These are phyloP conservation scores for Daptonema setosum DNA, from an alignment of 2,888 invertebrate genomes.

Conservation along the genomic window DNA sequence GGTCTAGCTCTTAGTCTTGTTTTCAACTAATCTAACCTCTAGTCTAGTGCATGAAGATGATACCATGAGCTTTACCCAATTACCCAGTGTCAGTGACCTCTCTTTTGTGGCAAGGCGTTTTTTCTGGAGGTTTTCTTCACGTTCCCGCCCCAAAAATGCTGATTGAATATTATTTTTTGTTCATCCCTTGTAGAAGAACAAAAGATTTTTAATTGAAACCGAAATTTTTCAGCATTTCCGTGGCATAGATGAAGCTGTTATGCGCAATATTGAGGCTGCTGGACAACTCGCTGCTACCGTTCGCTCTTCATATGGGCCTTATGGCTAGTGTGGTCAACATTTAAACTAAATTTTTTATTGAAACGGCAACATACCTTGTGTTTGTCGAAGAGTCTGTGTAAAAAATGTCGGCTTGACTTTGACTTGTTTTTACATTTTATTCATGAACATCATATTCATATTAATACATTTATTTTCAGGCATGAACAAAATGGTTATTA, in stretches of 20 bases:
- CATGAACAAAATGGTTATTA: conserved; percentile 92
- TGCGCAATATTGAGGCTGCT: conserved; percentile 77
- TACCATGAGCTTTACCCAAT: too few relatives aligned
- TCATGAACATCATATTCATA: neutral
- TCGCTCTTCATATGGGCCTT: conserved; percentile 84
- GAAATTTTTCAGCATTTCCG: conserved; percentile 49
- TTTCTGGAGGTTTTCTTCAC: too few relatives aligned
- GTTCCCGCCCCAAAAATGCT: too few relatives aligned
- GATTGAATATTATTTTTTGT: too few relatives aligned
- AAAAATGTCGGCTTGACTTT: neutral
- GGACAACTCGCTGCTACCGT: conserved; percentile 81
- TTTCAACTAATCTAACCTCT: too few relatives aligned
- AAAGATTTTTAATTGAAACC: too few relatives aligned
- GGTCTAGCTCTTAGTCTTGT: too few relatives aligned
- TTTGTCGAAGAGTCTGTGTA: neutral
- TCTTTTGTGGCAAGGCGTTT: too few relatives aligned
- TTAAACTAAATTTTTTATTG: too few relatives aligned
- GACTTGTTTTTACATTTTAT: neutral
- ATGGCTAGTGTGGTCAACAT: conserved; percentile 46
- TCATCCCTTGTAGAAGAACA: too few relatives aligned
- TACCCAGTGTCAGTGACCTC: too few relatives aligned
- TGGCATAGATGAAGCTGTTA: conserved; percentile 88
- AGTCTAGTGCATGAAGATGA: too few relatives aligned
- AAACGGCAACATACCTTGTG: neutral
- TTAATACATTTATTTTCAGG: conserved; percentile 22